These are phyloP conservation scores for Pandemis corylana DNA, from an alignment of 2,888 invertebrate genomes.

Conservation along the genomic window DNA sequence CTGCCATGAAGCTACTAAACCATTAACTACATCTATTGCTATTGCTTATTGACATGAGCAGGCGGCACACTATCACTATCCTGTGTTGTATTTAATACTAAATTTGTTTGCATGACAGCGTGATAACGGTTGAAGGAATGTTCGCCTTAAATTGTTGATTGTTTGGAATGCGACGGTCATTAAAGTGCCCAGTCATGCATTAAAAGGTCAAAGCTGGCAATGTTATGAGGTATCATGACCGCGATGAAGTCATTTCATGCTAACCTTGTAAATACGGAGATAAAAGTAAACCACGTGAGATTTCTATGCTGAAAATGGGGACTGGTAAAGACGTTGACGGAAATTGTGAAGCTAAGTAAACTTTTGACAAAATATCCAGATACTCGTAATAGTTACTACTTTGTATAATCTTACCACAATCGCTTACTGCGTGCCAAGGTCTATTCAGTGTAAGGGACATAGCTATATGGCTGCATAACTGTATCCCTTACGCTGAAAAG, in stretches of 20 bases:
- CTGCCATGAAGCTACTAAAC: not conserved
- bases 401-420: no score
- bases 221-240: slow-evolving; percentile 22
- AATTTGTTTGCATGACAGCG: slow-evolving; percentile 30
- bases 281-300: not conserved
- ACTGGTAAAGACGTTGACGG: no score
- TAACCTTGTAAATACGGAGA: slow-evolving; percentile 13
- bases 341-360: no score
- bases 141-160: slow-evolving; percentile 35
- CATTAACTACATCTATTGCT: slow-evolving; percentile 24
- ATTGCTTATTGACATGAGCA: not conserved
- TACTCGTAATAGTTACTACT: no score
- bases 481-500: no score
- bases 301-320: not conserved
- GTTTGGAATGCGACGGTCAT: slow-evolving; percentile 36
- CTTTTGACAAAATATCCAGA: no score
- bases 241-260: slow-evolving; percentile 15
- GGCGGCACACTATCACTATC: slow-evolving; percentile 12
- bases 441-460: no score
- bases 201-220: slow-evolving; percentile 34
- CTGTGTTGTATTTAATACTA: slow-evolving; percentile 24
- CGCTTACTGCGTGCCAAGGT: no score
- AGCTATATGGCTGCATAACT: no score
- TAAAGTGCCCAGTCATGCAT: slow-evolving; percentile 36
- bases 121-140: slow-evolving; percentile 36